A percentile compares a stretch with the other conserved stretches of the same genome.
These are phyloP conservation scores for Crotalus viridis DNA, from an alignment of 2,113 vertebrate genomes.

Conservation along the genomic window DNA sequence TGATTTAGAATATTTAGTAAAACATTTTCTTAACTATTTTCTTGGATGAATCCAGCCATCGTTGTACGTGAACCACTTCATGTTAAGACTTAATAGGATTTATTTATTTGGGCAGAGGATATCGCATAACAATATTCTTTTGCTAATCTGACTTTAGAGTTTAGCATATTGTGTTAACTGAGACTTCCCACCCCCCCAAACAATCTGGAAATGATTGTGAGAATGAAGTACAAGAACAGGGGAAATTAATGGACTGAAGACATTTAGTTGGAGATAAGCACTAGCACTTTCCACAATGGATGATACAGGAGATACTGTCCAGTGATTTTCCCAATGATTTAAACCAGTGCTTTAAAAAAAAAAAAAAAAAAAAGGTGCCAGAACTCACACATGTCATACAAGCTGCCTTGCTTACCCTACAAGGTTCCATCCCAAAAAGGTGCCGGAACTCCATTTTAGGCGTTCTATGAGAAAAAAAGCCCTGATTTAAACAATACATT, in stretches of 20 bases:
- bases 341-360: not conserved
- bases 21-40: not conserved
- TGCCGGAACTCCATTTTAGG: no score
- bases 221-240: not conserved
- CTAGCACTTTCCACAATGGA: not conserved
- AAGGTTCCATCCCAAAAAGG: no score
- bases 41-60: not conserved
- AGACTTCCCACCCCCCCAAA: not conserved
- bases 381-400: no score
- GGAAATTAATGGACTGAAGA: not conserved
- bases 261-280: not conserved
- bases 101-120: not conserved
- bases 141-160: not conserved
- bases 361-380: no score
- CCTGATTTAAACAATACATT: not conserved
- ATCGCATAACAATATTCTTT: not conserved
- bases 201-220: not conserved
- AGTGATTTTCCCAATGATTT: not conserved
- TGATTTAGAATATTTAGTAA: not conserved
- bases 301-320: not conserved
- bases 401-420: no score
- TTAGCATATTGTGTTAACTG: not conserved
- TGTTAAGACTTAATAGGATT: not conserved
- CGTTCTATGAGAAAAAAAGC: no score
- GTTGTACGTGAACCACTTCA: not conserved